Evolutionary conservation across 2,113 vertebrate species (phyloP), one percentile per base, ranked within the genome.

Genomic region (Dipodomys merriami): DNA sequence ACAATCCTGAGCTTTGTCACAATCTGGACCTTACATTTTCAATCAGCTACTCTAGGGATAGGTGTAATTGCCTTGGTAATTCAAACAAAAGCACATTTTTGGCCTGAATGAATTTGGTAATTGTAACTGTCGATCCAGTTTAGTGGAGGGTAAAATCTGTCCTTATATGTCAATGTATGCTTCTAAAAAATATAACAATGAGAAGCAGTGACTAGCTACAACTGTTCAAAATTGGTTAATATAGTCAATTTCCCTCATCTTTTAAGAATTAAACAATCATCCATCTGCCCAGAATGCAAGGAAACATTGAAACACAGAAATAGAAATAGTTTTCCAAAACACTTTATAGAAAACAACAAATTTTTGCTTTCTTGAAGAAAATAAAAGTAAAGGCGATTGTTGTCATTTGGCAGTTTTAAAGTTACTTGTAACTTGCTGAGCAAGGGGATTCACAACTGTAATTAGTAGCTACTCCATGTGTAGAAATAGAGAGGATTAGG

Each of bases 61-160:
- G 33, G 29, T 80, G 2, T 93, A 91, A 95, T 91, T 79, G 69
- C 67, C 12, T 94, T 64, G 69, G 29, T 88, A 95, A 94, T 94
- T 96, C 90, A 95, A 46, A 49, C 13, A 93, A 88, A 94, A 86
- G 16, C n/a, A 89, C 60, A 79, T 87, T 91, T 92, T 90, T 89
- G 46, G 73, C 57, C 68, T 94, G 81, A 89, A 64, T 92, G 69
- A 85, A 64, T 92, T 77, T 64, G 29, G 73, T 60, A 81, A 93
- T 65, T 95, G 23, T 91, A 85, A 87, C 7, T 88, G 53, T 68
- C 30, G 57, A 80, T 83, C 23, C n/a, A 92, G 74, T 69, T 91
- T 88, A 76, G 29, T 57, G 23, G 35, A 85, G 27, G 76, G 86
- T 87, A 68, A 90, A 94, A 93, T 46, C 4, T 49, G 29, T 62